Evolutionary conservation across 23 tunicate genomes (phyloP).

Genomic region (Halocynthia aurantium): DNA sequence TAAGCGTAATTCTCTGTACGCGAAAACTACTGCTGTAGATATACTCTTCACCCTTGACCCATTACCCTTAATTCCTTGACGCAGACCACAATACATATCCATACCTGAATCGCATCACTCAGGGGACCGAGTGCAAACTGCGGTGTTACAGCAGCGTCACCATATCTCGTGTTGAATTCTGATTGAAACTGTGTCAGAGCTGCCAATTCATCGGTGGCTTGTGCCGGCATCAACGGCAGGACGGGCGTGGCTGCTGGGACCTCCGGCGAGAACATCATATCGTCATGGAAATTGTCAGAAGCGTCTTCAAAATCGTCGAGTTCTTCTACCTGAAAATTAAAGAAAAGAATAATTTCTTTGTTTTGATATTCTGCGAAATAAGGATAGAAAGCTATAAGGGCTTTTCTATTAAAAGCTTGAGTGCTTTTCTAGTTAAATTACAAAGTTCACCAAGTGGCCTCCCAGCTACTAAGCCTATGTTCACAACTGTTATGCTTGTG

Average conservation of each 20-base stretch:
- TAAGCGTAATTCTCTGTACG: no score
- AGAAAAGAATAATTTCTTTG: no score
- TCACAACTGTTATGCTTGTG: no score
- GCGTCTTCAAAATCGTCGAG: constrained; percentile 19
- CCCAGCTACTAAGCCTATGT: neutral
- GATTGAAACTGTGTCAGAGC: constrained; percentile 58
- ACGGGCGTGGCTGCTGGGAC: neutral
- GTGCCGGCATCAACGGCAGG: constrained; percentile 51
- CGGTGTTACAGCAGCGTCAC: constrained; percentile 38
- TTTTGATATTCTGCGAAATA: no score
- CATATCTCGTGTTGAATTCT: constrained; percentile 58
- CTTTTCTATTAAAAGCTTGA: no score
- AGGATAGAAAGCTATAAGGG: no score
- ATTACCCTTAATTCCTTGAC: no score
- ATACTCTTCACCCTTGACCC: no score
- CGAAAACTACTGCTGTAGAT: no score
- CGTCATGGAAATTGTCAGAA: constrained; percentile 3
- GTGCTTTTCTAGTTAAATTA: no score
- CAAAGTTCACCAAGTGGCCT: neutral
- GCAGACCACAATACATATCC: no score
- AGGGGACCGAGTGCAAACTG: constrained; percentile 33
- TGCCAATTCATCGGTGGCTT: constrained; percentile 41
- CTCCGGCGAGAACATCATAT: neutral
- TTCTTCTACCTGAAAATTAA: no score
- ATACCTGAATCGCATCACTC: constrained; percentile 31